Evolutionary conservation across 2,888 invertebrate species (phyloP).

Genomic region (Orthonychiurus folsomi): DNA sequence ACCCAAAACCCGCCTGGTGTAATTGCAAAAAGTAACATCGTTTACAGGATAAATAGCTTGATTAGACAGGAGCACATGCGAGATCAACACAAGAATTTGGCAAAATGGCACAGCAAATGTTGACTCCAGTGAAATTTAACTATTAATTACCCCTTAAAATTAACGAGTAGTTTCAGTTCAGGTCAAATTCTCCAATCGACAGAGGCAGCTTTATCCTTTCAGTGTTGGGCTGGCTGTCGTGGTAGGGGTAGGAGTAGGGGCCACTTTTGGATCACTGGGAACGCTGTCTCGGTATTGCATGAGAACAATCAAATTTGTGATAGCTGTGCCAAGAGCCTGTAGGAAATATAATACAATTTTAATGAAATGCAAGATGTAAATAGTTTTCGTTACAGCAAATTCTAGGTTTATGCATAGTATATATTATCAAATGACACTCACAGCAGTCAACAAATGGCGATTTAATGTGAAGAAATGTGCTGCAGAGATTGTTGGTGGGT

Average conservation of each 20-base stretch:
- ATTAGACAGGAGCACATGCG: too few species aligned
- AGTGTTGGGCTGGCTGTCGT: background rate
- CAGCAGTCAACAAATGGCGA: constrained; percentile 11
- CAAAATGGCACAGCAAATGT: too few species aligned
- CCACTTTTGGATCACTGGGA: background rate
- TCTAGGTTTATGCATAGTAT: too few species aligned
- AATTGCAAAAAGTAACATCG: too few species aligned
- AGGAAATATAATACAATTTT: background rate
- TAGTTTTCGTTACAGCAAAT: background rate
- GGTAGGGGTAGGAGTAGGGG: background rate
- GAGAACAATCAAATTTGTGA: constrained; percentile 8
- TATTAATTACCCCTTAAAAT: background rate
- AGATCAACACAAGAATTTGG: too few species aligned
- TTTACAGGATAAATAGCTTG: too few species aligned
- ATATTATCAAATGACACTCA: constrained; percentile 1
- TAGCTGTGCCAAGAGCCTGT: constrained; percentile 5
- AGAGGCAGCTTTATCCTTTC: too few species aligned
- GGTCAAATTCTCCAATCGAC: too few species aligned
- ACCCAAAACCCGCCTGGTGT: too few species aligned
- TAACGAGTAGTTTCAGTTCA: background rate
- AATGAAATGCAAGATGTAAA: background rate
- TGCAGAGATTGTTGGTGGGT: constrained; percentile 10
- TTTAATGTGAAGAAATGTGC: constrained; percentile 14
- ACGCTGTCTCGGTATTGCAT: constrained; percentile 8
- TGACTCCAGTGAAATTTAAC: too few species aligned